Conservation (phyloP, 1,140 invertebrate species). For the Nephila pilipes region DNA sequence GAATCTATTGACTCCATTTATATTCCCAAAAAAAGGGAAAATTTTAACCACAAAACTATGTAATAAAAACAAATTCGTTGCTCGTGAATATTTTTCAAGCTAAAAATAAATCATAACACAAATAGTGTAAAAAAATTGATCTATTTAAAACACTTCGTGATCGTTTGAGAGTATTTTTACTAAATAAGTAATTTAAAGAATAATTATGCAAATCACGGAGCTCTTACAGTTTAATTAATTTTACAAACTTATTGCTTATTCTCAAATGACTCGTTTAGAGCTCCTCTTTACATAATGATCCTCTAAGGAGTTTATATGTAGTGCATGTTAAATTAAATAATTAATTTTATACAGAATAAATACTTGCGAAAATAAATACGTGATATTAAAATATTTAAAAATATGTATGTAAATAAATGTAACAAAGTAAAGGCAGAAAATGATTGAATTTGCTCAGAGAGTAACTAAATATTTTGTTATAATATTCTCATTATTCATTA, state of each 20-base stretch:
- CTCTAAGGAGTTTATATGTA: neutral
- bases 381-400: too few relatives aligned
- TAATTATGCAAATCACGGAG: constrained; percentile 7
- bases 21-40: too few relatives aligned
- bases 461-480: too few relatives aligned
- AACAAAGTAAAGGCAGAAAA: too few relatives aligned
- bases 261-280: neutral
- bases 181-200: neutral
- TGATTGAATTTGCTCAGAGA: too few relatives aligned
- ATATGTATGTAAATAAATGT: too few relatives aligned
- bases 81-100: too few relatives aligned
- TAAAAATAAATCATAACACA: neutral
- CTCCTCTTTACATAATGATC: neutral
- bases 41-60: too few relatives aligned
- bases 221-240: neutral
- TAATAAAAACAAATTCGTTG: too few relatives aligned
- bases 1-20: too few relatives aligned
- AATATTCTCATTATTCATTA: too few relatives aligned
- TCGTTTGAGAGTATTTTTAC: neutral
- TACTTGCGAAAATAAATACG: too few relatives aligned
- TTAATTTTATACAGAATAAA: neutral
- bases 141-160: neutral
- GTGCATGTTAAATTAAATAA: neutral
- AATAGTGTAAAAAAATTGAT: neutral
- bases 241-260: neutral